Evolutionary conservation across 2,888 invertebrate genomes (phyloP).

Genomic region (Pelosia muscerda): DNA sequence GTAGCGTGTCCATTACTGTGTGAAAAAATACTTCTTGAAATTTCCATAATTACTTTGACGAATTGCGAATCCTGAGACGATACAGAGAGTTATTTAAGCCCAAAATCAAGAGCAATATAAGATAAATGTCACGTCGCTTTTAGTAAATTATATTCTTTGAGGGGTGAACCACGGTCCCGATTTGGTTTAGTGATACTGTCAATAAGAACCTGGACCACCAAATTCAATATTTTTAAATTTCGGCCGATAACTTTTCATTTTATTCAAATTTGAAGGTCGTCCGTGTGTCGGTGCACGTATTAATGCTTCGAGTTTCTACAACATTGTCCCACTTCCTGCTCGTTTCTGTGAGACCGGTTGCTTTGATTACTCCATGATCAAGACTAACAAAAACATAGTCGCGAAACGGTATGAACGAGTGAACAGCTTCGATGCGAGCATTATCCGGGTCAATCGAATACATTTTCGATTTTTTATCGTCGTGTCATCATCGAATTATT

Average conservation of each 20-base stretch:
- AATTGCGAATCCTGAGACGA: neutral
- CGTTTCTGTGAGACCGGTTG: slow-evolving; percentile 73
- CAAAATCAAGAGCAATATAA: neutral
- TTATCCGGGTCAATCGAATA: slow-evolving; percentile 76
- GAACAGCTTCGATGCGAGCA: slow-evolving; percentile 22
- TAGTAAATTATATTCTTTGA: neutral
- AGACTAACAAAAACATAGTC: slow-evolving; percentile 65
- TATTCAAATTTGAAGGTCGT: slow-evolving; percentile 77
- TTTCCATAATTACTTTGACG: neutral
- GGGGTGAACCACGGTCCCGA: neutral
- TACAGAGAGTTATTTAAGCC: neutral
- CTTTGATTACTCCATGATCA: slow-evolving; percentile 68
- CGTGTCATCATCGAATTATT: neutral
- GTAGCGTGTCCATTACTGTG: neutral
- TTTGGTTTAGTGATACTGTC: neutral
- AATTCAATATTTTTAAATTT: slow-evolving; percentile 38
- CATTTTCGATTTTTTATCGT: slow-evolving; percentile 56
- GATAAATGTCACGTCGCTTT: neutral
- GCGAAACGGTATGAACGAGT: slow-evolving; percentile 60
- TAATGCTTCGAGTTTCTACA: slow-evolving; percentile 75
- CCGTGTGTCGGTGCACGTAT: slow-evolving; percentile 59
- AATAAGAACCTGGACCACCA: neutral
- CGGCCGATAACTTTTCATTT: slow-evolving; percentile 59
- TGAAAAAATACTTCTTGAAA: neutral
- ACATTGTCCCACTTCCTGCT: slow-evolving; percentile 71